phyloP scores from a whole-genome alignment of 2,888 invertebrate genomes.

The Axea sp. region DNA sequence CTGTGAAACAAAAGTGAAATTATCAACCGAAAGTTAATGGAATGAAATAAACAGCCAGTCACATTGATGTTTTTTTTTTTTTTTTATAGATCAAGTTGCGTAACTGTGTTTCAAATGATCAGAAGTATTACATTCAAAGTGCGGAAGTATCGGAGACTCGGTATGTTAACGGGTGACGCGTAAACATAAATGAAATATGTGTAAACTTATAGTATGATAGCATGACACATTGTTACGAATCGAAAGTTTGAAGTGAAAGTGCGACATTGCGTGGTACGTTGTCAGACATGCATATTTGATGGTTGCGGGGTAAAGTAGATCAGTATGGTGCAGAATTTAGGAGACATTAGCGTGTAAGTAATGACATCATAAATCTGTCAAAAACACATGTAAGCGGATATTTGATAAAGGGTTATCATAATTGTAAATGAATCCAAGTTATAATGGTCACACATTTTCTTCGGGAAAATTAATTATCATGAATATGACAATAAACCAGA shows the following conservation, averaged over 20 bases:
- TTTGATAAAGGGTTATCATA: slow-evolving; percentile 9
- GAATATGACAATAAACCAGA: too few species aligned
- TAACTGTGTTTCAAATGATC: too few species aligned
- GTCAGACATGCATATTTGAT: slow-evolving; percentile 23
- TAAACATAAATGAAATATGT: slow-evolving; percentile 30
- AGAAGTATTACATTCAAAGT: too few species aligned
- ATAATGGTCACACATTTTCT: neutral
- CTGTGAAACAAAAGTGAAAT: too few species aligned
- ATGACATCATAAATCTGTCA: slow-evolving; percentile 26
- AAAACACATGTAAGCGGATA: slow-evolving; percentile 24
- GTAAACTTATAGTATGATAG: slow-evolving; percentile 26
- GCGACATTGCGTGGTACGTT: slow-evolving; percentile 36
- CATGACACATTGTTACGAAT: slow-evolving; percentile 40
- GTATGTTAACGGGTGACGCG: slow-evolving; percentile 9
- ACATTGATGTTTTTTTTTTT: too few species aligned
- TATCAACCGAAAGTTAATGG: too few species aligned
- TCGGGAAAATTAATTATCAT: too few species aligned
- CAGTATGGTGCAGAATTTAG: slow-evolving; percentile 15
- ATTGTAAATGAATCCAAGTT: slow-evolving; percentile 7
- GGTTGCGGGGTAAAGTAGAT: slow-evolving; percentile 21
- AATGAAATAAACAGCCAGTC: too few species aligned
- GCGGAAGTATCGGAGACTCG: slow-evolving; percentile 35
- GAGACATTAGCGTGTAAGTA: slow-evolving; percentile 34
- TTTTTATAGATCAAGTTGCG: too few species aligned
- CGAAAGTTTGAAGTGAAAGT: slow-evolving; percentile 53